Evolutionary conservation across 2,113 vertebrate genomes (phyloP).

Genomic region (Asarcornis scutulata): DNA sequence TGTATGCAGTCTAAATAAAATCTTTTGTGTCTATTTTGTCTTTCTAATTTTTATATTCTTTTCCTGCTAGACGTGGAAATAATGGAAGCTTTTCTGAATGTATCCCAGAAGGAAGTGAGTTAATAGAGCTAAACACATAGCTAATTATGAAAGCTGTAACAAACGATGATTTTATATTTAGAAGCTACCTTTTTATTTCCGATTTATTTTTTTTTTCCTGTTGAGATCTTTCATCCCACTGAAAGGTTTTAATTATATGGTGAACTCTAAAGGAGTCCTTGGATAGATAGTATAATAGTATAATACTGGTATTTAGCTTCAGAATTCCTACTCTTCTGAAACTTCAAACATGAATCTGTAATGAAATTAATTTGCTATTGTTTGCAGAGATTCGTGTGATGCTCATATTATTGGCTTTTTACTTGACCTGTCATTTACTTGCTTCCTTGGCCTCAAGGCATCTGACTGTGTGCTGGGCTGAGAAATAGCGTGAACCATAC

Average conservation of each 20-base stretch:
- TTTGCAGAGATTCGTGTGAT: neutral
- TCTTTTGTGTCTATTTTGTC: slow-evolving; percentile 44
- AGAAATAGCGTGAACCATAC: neutral
- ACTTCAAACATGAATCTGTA: neutral
- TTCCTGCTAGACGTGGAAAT: slow-evolving; percentile 9
- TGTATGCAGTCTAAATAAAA: slow-evolving; percentile 40
- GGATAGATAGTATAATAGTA: neutral
- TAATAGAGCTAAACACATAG: slow-evolving; percentile 1
- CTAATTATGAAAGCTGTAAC: slow-evolving; percentile 1
- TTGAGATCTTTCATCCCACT: neutral
- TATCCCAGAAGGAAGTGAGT: slow-evolving; percentile 17
- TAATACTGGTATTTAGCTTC: neutral
- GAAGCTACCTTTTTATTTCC: slow-evolving; percentile 27
- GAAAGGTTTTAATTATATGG: neutral
- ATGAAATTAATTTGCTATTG: neutral
- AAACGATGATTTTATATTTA: slow-evolving; percentile 28
- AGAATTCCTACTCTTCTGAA: neutral
- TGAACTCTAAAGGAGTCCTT: neutral
- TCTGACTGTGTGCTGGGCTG: neutral
- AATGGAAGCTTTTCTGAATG: slow-evolving; percentile 30
- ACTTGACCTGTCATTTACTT: neutral
- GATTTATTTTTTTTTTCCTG: neutral
- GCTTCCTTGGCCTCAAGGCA: neutral
- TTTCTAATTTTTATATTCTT: neutral
- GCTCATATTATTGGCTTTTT: neutral